Evolutionary conservation across 2,797 vertebrate species (phyloP), one percentile per base, ranked within the genome.

Genomic region (Melanogrammus aeglefinus): DNA sequence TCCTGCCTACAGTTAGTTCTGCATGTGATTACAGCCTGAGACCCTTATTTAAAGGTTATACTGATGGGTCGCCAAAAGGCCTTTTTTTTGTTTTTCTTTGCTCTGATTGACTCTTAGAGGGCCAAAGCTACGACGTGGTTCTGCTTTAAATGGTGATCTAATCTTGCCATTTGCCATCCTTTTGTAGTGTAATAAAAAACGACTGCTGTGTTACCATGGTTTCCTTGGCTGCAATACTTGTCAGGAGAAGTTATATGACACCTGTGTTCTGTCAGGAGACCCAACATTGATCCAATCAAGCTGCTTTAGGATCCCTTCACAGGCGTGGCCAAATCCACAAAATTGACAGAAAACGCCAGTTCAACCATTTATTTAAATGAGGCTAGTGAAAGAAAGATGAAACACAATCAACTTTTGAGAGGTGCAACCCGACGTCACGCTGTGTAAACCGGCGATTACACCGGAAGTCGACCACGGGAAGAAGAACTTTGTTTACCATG

Each of bases 141-240:
- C 82, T 87, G 88, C 87, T 90, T 87, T 81, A 80, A 82, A 82
- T 57, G 84, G 87, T 93, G 90, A 88, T 93, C 86, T 86, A 85
- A 71, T 86, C 80, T 90, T 86, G 85, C 86, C 89, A 69, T 69
- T 90, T 86, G 85, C 86, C 89, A 69, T 69, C 91, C 87, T 90
- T 90, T 93, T 91, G 92, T 92, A 93, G 93, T 93, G 87, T 85
- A 94, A 93, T 93, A 92, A 94, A 93, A 90, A 86, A 75, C 36
- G 88, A 83, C 87, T 92, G 91, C 85, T 90, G 91, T 92, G 90
- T 90, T 72, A 57, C 77, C 27, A 38, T 80, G 57, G 75, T 77
- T 79, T 33, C 47, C 29, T 31, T 24, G 78, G 66, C 18, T 77
- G 79, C 73, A 76, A 76, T 41, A 75, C 31, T 76, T 75, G 18